Conservation (phyloP, 1,140 invertebrate genomes). For the Rhagoletis pomonella region DNA sequence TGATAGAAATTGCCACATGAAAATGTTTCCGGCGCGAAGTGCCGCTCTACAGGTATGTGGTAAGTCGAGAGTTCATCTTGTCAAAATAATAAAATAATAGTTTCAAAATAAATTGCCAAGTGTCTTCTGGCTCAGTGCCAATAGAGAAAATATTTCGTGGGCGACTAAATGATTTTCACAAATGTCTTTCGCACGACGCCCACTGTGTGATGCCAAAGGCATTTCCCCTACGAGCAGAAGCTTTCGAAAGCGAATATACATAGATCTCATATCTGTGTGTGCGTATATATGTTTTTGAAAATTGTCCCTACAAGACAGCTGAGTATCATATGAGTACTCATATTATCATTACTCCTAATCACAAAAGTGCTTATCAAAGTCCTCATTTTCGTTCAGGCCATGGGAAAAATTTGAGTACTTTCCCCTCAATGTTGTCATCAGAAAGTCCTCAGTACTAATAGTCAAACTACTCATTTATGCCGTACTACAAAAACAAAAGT, state of each 20-base stretch:
- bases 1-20: not conserved
- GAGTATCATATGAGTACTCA: too few species aligned
- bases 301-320: not conserved
- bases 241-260: not conserved
- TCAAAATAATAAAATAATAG: slow-evolving; percentile 52
- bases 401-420: too few species aligned
- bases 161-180: not conserved
- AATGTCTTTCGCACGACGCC: not conserved
- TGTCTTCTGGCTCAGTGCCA: not conserved
- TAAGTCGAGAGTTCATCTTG: slow-evolving; percentile 32
- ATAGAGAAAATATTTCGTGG: slow-evolving; percentile 22
- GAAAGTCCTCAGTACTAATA: too few species aligned
- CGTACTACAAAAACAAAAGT: too few species aligned
- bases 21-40: not conserved
- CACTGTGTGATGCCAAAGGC: not conserved
- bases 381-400: too few species aligned
- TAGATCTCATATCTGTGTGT: too few species aligned
- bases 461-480: too few species aligned
- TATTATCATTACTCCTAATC: too few species aligned
- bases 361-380: too few species aligned
- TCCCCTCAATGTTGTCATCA: too few species aligned
- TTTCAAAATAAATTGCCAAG: slow-evolving; percentile 19
- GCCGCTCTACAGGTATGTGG: not conserved
- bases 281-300: too few species aligned
- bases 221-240: not conserved